Percentiles rank a stretch among this genome's conserved stretches.
phyloP scores from a whole-genome alignment of 2,113 vertebrate species.

The Vombatus ursinus region DNA sequence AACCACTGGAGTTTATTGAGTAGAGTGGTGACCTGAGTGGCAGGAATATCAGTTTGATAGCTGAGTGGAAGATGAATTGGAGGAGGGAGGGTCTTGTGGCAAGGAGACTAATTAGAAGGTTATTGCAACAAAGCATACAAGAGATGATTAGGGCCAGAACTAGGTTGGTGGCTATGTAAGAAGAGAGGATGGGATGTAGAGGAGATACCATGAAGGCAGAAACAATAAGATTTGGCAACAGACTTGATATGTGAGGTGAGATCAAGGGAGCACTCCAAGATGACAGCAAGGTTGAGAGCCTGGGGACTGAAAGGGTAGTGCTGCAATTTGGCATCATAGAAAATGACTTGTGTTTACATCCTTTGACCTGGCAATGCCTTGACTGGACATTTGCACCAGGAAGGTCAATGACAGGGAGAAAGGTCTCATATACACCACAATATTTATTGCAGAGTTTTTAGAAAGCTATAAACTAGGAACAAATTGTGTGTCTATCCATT shows the following conservation, averaged over 20 bases:
- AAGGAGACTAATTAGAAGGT: neutral
- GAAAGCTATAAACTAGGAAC: neutral
- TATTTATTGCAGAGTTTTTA: neutral
- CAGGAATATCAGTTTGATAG: too few relatives aligned
- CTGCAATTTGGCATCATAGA: neutral
- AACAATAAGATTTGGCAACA: neutral
- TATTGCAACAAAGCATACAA: neutral
- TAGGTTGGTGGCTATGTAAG: neutral
- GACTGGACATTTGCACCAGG: neutral
- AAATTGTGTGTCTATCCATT: neutral
- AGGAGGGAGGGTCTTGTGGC: neutral
- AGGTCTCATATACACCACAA: neutral
- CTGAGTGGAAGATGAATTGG: neutral
- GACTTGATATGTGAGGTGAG: neutral
- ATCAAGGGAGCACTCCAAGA: neutral
- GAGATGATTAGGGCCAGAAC: neutral
- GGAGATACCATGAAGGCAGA: neutral
- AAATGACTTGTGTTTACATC: neutral
- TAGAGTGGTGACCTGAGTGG: too few relatives aligned
- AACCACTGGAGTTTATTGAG: neutral
- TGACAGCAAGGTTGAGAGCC: neutral
- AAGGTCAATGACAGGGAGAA: too few relatives aligned
- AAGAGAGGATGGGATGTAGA: neutral
- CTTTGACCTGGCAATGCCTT: neutral
- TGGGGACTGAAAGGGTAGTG: neutral